Evolutionary conservation across 1,140 invertebrate genomes (phyloP).

Genomic region (Leptinotarsa texana): DNA sequence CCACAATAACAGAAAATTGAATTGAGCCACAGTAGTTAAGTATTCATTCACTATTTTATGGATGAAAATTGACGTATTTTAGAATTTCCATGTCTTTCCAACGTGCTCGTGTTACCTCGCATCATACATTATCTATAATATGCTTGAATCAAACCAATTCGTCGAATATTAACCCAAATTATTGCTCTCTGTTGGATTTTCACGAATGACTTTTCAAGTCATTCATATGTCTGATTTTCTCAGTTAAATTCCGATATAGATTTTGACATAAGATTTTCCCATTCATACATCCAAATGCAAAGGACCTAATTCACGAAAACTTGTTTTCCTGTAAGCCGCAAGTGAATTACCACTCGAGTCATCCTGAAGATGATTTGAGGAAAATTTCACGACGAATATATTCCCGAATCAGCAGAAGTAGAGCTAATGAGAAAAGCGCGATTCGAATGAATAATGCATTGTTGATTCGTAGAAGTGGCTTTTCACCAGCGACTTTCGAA

Average conservation of each 20-base stretch:
- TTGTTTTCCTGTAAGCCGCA: background rate
- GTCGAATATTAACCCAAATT: background rate
- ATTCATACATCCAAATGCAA: background rate
- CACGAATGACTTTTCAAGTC: background rate
- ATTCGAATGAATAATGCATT: constrained; percentile 43
- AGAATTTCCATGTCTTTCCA: no score
- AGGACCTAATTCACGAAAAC: background rate
- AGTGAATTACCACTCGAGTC: background rate
- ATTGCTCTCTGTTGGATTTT: background rate
- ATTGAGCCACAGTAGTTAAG: no score
- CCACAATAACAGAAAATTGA: no score
- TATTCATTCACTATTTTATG: no score
- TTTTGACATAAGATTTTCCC: background rate
- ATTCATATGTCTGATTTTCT: no score
- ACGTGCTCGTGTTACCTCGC: no score
- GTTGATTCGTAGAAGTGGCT: constrained; percentile 36
- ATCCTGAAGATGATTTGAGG: background rate
- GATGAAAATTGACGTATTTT: no score
- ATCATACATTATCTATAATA: no score
- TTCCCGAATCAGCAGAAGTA: constrained; percentile 10
- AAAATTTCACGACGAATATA: constrained; percentile 11
- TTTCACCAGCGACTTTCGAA: constrained; percentile 28
- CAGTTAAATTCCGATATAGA: background rate
- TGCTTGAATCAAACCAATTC: no score
- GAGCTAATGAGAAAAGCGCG: constrained; percentile 26